Evolutionary conservation across 2,113 vertebrate genomes (phyloP).

Genomic region (Alouatta palliata): DNA sequence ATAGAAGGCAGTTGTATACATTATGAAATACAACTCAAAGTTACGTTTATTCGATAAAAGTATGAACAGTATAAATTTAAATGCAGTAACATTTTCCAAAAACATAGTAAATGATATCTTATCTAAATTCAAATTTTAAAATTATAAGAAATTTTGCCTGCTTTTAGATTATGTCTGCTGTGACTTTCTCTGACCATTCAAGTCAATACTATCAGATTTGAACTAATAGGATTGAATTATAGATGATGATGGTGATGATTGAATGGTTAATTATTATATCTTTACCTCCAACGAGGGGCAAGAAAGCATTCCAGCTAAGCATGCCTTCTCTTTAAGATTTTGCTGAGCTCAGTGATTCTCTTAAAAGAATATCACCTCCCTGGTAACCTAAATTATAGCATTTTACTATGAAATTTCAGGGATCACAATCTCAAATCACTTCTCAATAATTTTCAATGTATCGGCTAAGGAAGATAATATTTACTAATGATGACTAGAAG

Average conservation of each 20-base stretch:
- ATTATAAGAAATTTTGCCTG: background rate
- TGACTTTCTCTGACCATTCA: background rate
- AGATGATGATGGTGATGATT: background rate
- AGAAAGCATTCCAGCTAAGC: background rate
- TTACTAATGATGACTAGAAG: background rate
- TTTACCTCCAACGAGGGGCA: background rate
- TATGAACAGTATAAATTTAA: background rate
- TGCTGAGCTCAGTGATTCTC: background rate
- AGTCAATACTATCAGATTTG: background rate
- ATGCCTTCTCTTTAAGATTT: background rate
- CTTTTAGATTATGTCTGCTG: background rate
- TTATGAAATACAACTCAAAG: background rate
- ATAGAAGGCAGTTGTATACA: background rate
- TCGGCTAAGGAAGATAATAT: constrained; percentile 4
- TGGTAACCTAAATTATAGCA: background rate
- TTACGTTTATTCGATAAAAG: background rate
- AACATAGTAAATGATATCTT: background rate
- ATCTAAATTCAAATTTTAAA: background rate
- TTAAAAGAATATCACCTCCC: background rate
- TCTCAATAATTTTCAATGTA: background rate
- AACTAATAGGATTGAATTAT: background rate
- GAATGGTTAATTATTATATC: background rate
- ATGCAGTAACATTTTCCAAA: background rate
- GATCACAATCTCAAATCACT: background rate
- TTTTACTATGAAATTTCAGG: constrained; percentile 2